Conservation (phyloP, 2,888 invertebrate species). For the Drosophila phalerata region DNA sequence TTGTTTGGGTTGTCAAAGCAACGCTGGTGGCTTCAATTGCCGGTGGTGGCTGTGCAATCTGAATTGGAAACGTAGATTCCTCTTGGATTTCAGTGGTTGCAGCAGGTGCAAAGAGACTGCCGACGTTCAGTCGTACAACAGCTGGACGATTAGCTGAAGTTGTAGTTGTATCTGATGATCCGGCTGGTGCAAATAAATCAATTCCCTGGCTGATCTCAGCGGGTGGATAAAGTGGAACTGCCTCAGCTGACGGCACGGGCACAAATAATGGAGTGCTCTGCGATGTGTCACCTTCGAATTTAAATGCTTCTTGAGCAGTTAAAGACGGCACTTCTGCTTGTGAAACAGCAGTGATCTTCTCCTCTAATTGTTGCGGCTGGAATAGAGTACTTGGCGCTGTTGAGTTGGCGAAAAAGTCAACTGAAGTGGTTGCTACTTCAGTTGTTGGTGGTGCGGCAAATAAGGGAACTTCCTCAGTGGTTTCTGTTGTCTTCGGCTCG, state of each 20-base stretch:
- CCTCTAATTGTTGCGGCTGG: background rate
- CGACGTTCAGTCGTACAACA: slow-evolving; percentile 2
- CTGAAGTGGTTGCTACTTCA: background rate
- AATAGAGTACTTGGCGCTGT: slow-evolving; percentile 19
- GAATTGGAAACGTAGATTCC: background rate
- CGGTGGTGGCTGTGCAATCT: slow-evolving; percentile 14
- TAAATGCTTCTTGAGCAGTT: background rate
- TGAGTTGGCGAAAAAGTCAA: background rate
- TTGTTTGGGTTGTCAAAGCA: slow-evolving; percentile 48
- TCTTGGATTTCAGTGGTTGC: background rate
- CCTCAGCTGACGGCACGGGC: slow-evolving; percentile 50
- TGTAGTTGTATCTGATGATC: background rate
- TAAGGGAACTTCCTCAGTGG: background rate
- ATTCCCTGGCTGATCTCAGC: slow-evolving; percentile 2
- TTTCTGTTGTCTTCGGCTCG: background rate
- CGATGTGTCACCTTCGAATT: background rate
- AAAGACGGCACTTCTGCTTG: background rate
- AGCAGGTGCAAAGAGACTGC: slow-evolving; percentile 30
- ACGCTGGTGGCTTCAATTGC: slow-evolving; percentile 19
- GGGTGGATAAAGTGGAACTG: slow-evolving; percentile 51
- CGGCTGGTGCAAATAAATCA: background rate
- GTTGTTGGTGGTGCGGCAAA: slow-evolving; percentile 23
- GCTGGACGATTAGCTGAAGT: background rate
- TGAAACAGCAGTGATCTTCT: background rate
- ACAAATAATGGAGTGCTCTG: slow-evolving; percentile 51